These are phyloP conservation scores for Pantherophis vulpinus DNA, from an alignment of 2,797 vertebrate genomes.

Conservation along the genomic window DNA sequence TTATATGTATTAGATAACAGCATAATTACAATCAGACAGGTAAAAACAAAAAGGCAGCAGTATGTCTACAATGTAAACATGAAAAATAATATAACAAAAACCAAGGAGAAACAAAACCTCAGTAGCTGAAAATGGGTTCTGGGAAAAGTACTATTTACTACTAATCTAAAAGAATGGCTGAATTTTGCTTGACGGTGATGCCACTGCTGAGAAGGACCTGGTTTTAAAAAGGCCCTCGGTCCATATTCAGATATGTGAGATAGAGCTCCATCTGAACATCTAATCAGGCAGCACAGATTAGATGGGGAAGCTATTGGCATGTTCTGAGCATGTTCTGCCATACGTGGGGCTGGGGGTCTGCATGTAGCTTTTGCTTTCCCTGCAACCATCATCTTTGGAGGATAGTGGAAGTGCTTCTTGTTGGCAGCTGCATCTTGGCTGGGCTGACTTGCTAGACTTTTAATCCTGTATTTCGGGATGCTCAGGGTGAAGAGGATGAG, in stretches of 20 bases:
- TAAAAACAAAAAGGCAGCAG: background rate
- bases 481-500: conserved; percentile 87
- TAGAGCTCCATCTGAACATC: background rate
- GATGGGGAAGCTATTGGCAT: background rate
- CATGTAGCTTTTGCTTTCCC: background rate
- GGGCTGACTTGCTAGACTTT: conserved; percentile 32
- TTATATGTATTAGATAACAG: background rate
- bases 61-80: background rate
- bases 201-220: background rate
- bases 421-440: conserved; percentile 25
- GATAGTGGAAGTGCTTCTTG: conserved; percentile 3
- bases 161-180: background rate
- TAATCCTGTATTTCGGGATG: conserved; percentile 67
- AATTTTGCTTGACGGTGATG: background rate
- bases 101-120: background rate
- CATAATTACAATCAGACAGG: background rate
- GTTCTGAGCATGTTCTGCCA: background rate
- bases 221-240: background rate
- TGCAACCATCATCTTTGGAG: background rate
- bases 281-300: background rate
- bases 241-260: background rate
- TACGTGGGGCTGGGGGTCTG: background rate
- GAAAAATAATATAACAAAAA: background rate
- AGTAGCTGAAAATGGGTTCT: background rate
- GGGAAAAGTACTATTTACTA: background rate